A percentile compares a stretch with the other conserved stretches of the same genome.
Evolutionary conservation across 2,888 invertebrate genomes (phyloP).

Genomic region (Caenorhabditis sp.): DNA sequence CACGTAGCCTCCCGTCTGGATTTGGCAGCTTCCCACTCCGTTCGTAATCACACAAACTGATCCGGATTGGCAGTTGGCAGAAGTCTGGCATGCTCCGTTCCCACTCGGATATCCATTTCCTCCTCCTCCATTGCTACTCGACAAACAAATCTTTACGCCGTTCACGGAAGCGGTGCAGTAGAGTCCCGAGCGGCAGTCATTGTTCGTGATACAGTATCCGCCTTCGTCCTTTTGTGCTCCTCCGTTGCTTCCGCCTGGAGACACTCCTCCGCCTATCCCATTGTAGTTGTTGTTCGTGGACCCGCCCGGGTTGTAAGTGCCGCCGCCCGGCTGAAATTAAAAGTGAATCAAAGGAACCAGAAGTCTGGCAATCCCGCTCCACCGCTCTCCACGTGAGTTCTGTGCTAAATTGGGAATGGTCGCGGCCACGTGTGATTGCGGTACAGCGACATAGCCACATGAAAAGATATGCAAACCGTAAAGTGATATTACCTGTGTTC

Average conservation of each 20-base stretch:
- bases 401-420: too few species aligned
- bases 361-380: not conserved
- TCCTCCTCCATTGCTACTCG: conserved; percentile 21
- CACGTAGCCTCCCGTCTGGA: conserved; percentile 47
- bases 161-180: conserved; percentile 52
- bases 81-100: conserved; percentile 15
- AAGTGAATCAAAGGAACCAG: too few species aligned
- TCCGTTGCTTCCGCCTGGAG: conserved; percentile 17
- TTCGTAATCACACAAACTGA: conserved; percentile 32
- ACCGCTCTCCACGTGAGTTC: too few species aligned
- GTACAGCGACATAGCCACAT: too few species aligned
- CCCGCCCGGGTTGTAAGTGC: conserved; percentile 24
- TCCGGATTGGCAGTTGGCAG: conserved; percentile 17
- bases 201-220: conserved; percentile 36
- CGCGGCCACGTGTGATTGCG: too few species aligned
- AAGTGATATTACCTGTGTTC: conserved; percentile 31
- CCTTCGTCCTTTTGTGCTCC: conserved; percentile 31
- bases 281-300: conserved; percentile 10
- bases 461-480: too few species aligned
- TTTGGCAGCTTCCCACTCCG: conserved; percentile 41
- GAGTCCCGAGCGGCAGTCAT: conserved; percentile 29
- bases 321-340: conserved; percentile 43
- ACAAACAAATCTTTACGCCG: conserved; percentile 51
- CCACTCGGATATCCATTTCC: conserved; percentile 16
- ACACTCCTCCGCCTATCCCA: conserved; percentile 39